Evolutionary conservation across 2,888 invertebrate genomes (phyloP), one percentile per base, ranked within the genome.

Genomic region (Cerceris rybyensis): DNA sequence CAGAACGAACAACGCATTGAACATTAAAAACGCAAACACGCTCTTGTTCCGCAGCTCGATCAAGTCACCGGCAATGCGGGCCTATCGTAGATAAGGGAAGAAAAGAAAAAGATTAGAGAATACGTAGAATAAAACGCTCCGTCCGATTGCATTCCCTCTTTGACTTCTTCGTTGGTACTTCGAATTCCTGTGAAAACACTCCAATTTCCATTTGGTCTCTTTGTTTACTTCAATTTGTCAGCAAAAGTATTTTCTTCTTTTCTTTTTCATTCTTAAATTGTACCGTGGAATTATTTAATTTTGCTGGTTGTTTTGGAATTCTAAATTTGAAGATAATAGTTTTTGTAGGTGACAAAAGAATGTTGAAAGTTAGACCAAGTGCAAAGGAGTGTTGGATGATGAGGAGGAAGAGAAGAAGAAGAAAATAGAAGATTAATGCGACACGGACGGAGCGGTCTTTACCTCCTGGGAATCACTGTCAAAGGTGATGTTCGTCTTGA

Each of bases 1-100:
- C 94, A 99, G 96, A 93, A 99, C 98, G 96, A 99, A 99, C 93
- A 99, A 96, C 93, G 98, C 98, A 96, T 99, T 99, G 95, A 99
- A 97, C 98, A 99, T 99, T 94, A 99, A 97, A 96, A 99, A 98
- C 93, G 97, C 98, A 94, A 98, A 98, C 92, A 98, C 98, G 91
- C 98, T 97, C 93, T 98, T 98, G 96, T 99, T 99, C 92, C 99
- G 95, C 92, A 99, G 96, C 93, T 98, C 98, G 93, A 97, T 95
- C 93, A 99, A 95, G 93, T 98, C 98, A 91, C 94, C 94, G 91
- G 97, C 97, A 92, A 98, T 96, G 93, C 97, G 95, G 93, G 96
- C 97, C 97, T 98, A 95, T 95, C 75, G 71, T 80, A 59, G 71
- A 63, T 41, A 61, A 70, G 70, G 91, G 91, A 92, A 91, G 93